phyloP scores from a whole-genome alignment of 1,140 invertebrate genomes.

The Aculops lycopersici region DNA sequence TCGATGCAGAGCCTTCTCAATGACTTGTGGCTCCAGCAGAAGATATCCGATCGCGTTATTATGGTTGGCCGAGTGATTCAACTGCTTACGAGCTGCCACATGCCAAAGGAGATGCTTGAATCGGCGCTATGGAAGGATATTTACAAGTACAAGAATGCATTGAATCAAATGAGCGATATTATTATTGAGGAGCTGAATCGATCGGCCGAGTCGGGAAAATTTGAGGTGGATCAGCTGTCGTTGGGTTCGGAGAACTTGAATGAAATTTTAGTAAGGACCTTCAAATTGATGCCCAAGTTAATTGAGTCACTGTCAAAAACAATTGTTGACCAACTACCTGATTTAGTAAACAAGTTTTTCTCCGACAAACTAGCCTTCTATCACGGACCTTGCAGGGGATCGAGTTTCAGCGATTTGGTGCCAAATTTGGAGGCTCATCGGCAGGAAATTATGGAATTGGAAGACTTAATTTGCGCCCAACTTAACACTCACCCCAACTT shows the following conservation, averaged over 20 bases:
- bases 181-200: conserved; percentile 3
- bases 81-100: conserved; percentile 1
- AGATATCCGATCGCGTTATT: conserved; percentile 1
- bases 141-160: conserved; percentile 1
- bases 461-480: conserved; percentile 2
- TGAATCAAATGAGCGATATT: conserved; percentile 2
- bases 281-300: not conserved
- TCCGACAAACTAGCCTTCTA: not conserved
- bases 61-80: conserved; percentile 1
- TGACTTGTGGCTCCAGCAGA: not conserved
- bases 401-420: conserved; percentile 1
- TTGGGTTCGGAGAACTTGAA: conserved; percentile 1
- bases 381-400: conserved; percentile 1
- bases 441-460: not conserved
- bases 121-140: conserved; percentile 2
- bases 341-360: conserved; percentile 1
- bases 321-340: not conserved
- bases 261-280: not conserved
- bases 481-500: too few relatives aligned
- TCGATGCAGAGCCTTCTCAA: not conserved
- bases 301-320: conserved; percentile 1
- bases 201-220: conserved; percentile 1
- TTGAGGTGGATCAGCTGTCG: conserved; percentile 1
- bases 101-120: conserved; percentile 1
- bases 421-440: not conserved